These are phyloP conservation scores for Drosophila nr. perissopoda DNA, from an alignment of 2,888 invertebrate species.

Conservation along the genomic window DNA sequence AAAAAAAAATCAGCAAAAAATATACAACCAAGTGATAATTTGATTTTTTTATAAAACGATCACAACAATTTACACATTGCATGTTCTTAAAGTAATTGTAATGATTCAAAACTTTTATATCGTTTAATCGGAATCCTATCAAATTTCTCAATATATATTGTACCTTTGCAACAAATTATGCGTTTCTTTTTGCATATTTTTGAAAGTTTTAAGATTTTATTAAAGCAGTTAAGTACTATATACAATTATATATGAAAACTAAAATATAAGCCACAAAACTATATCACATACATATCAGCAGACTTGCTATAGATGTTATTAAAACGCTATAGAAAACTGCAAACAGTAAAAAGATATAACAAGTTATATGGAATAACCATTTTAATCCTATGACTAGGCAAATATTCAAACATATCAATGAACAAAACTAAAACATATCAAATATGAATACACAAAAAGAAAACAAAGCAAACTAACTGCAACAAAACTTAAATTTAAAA, in stretches of 20 bases:
- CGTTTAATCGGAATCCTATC: conserved; percentile 31
- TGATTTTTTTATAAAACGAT: conserved; percentile 38
- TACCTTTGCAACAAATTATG: conserved; percentile 32
- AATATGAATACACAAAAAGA: conserved; percentile 38
- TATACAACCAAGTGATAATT: conserved; percentile 55
- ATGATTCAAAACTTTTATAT: conserved; percentile 49
- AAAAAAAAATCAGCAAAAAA: conserved; percentile 24
- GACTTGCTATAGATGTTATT: conserved; percentile 44
- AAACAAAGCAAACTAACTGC: background rate
- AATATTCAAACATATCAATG: conserved; percentile 60
- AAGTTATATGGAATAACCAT: conserved; percentile 5
- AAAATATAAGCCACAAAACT: conserved; percentile 46
- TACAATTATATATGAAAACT: conserved; percentile 33
- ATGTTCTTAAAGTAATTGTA: conserved; percentile 30
- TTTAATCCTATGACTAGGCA: conserved; percentile 39
- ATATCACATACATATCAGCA: conserved; percentile 68
- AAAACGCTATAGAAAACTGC: conserved; percentile 26
- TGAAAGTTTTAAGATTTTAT: conserved; percentile 43
- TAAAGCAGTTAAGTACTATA: conserved; percentile 38
- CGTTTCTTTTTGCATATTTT: conserved; percentile 57
- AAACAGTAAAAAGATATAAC: conserved; percentile 25
- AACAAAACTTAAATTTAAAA: background rate
- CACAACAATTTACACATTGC: conserved; percentile 23
- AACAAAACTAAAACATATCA: conserved; percentile 56
- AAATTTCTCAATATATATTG: conserved; percentile 32